Conservation (phyloP, 2,888 invertebrate genomes). For the Ormyrus nitidulus region DNA sequence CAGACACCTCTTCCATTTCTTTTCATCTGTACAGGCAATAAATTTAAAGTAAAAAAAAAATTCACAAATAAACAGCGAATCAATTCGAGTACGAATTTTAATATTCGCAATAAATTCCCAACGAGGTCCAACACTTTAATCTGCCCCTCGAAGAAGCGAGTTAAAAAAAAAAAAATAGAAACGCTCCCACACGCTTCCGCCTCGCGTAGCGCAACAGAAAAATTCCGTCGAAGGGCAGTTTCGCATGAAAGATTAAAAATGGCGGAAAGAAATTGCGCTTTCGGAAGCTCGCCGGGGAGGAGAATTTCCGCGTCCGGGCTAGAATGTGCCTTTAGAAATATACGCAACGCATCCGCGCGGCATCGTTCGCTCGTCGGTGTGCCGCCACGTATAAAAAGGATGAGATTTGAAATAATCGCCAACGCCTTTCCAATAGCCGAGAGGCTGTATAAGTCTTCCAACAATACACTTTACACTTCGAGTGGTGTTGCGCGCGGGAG, state of each 20-base stretch:
- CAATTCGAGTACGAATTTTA: no score
- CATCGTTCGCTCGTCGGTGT: no score
- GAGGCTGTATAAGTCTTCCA: background rate
- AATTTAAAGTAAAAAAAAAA: no score
- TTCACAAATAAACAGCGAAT: no score
- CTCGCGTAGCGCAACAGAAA: background rate
- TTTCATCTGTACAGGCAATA: no score
- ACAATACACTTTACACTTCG: constrained; percentile 18
- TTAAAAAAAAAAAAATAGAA: no score
- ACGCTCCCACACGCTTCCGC: no score
- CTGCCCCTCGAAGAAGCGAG: no score
- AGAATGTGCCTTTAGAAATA: constrained; percentile 22
- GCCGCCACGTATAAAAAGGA: constrained; percentile 18
- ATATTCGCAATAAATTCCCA: no score
- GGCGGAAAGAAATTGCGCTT: constrained; percentile 12
- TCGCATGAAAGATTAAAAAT: constrained; percentile 18
- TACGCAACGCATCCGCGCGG: background rate
- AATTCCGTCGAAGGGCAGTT: background rate
- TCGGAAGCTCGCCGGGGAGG: background rate
- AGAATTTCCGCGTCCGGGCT: constrained; percentile 17
- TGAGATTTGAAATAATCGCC: constrained; percentile 47
- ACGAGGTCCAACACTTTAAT: no score
- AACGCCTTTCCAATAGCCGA: constrained; percentile 14
- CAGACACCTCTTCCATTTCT: no score
- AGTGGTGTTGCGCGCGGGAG: background rate